These are phyloP conservation scores for Drosophila borborema DNA, from an alignment of 2,888 invertebrate species.

Conservation along the genomic window DNA sequence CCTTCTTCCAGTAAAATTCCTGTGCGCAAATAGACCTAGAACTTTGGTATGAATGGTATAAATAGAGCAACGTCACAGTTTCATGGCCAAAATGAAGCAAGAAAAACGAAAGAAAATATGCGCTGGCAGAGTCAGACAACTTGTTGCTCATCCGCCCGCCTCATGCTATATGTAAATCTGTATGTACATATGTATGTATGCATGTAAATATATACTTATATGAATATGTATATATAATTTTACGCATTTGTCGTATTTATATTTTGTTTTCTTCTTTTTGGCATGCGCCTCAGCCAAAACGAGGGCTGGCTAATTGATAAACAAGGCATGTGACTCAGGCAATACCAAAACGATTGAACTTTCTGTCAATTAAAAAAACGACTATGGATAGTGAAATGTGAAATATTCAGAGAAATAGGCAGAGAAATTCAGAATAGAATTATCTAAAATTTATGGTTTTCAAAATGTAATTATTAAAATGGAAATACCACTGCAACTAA, in stretches of 20 bases:
- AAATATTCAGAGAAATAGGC: neutral
- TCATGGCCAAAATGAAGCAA: conserved; percentile 33
- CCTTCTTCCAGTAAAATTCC: conserved; percentile 9
- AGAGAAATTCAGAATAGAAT: neutral
- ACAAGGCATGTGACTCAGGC: conserved; percentile 26
- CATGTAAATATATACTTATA: neutral
- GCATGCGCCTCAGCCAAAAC: conserved; percentile 26
- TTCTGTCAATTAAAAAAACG: conserved; percentile 9
- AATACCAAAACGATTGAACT: conserved; percentile 23
- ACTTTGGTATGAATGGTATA: conserved; percentile 13
- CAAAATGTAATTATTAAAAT: neutral
- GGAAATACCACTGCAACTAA: neutral
- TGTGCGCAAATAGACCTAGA: neutral
- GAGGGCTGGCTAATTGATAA: conserved; percentile 41
- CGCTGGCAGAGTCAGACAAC: conserved; percentile 40
- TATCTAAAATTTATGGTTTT: neutral
- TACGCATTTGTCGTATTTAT: conserved; percentile 44
- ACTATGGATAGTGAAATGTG: neutral
- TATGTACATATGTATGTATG: neutral
- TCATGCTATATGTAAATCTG: conserved; percentile 4
- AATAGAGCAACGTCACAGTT: conserved; percentile 43
- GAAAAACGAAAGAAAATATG: conserved; percentile 20
- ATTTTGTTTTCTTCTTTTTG: conserved; percentile 20
- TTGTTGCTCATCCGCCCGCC: conserved; percentile 48
- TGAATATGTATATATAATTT: neutral